Evolutionary conservation across 2,888 invertebrate species (phyloP).

Genomic region (Chrysina gloriosa): DNA sequence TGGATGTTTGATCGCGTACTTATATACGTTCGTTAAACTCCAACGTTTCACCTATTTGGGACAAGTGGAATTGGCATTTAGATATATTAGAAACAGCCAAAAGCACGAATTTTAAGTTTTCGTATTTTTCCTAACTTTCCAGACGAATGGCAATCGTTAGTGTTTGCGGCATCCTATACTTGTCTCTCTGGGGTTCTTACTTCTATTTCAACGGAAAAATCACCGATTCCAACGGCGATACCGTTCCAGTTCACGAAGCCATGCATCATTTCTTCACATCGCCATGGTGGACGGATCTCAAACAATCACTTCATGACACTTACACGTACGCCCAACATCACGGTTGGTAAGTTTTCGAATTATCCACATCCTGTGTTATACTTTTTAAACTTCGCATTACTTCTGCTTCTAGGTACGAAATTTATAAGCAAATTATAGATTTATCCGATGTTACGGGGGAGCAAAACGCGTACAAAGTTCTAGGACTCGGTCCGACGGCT

Average conservation of each 20-base stretch:
- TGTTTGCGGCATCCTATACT: conserved; percentile 75
- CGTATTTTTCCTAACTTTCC: conserved; percentile 46
- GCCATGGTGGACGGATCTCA: conserved; percentile 88
- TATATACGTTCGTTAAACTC: no score
- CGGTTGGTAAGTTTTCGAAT: conserved; percentile 79
- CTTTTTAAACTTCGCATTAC: conserved; percentile 11
- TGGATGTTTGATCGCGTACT: no score
- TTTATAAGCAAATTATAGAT: conserved; percentile 88
- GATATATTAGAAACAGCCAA: neutral
- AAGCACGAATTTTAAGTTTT: neutral
- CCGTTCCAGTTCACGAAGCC: conserved; percentile 89
- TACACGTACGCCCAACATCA: conserved; percentile 85
- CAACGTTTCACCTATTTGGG: no score
- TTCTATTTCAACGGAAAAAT: conserved; percentile 90
- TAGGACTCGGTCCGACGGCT: conserved; percentile 82
- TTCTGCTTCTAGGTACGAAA: conserved; percentile 75
- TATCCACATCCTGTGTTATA: neutral
- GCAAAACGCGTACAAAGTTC: conserved; percentile 86
- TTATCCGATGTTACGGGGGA: conserved; percentile 92
- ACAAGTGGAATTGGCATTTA: no score
- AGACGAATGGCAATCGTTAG: conserved; percentile 73
- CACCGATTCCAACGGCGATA: conserved; percentile 81
- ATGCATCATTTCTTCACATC: conserved; percentile 90
- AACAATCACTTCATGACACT: conserved; percentile 77
- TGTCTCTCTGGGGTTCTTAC: conserved; percentile 81